A percentile compares a stretch with the other conserved stretches of the same genome.
Conservation (phyloP, 2,888 invertebrate genomes). For the Drosophila maculinotata region DNA sequence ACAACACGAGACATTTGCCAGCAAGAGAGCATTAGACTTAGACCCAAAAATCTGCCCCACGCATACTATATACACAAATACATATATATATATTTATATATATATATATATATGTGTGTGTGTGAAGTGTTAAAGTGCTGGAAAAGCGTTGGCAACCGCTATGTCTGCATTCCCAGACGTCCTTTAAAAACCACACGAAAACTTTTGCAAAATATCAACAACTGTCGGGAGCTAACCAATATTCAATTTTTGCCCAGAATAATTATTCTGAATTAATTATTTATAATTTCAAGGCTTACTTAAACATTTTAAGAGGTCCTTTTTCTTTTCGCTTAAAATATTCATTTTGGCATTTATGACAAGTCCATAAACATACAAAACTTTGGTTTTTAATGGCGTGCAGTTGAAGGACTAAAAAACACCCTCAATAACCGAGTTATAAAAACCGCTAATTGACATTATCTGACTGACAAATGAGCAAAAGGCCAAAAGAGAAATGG, state of each 20-base stretch:
- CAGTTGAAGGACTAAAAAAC: neutral
- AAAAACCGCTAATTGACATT: neutral
- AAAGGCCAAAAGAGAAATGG: slow-evolving; percentile 1
- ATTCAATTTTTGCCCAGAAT: slow-evolving; percentile 14
- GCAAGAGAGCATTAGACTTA: slow-evolving; percentile 7
- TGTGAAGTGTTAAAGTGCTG: neutral
- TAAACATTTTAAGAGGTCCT: neutral
- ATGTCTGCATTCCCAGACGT: slow-evolving; percentile 64
- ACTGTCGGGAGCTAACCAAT: slow-evolving; percentile 22
- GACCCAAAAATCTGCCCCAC: neutral
- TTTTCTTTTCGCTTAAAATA: neutral
- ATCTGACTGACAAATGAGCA: slow-evolving; percentile 4
- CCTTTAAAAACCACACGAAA: slow-evolving; percentile 34
- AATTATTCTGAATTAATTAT: neutral
- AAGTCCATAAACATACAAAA: neutral
- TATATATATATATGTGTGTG: neutral
- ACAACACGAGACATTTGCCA: slow-evolving; percentile 2
- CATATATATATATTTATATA: neutral
- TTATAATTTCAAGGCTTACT: neutral
- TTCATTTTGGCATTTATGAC: neutral
- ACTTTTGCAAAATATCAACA: slow-evolving; percentile 49
- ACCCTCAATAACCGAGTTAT: too few relatives aligned
- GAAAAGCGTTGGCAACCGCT: slow-evolving; percentile 5
- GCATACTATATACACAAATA: neutral
- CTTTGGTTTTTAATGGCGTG: neutral